A percentile compares a stretch with the other conserved stretches of the same genome.
phyloP scores from a whole-genome alignment of 2,797 vertebrate genomes.

The Periophthalmus magnuspinnatus region DNA sequence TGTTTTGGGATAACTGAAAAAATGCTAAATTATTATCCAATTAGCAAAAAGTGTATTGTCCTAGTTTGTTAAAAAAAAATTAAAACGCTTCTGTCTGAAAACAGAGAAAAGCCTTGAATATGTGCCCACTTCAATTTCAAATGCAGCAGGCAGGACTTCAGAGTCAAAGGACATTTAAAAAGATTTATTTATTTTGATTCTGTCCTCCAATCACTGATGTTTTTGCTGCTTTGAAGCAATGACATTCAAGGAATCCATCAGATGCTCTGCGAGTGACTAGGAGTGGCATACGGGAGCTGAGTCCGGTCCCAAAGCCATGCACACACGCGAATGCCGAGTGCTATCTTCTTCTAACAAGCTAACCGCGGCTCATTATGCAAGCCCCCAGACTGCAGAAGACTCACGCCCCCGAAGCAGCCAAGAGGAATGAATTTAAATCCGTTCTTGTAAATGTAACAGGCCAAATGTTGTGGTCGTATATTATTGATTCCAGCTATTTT shows the following conservation, averaged over 20 bases:
- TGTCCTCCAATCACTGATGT: neutral
- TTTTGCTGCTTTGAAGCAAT: neutral
- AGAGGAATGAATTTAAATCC: slow-evolving; percentile 1
- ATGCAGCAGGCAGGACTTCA: neutral
- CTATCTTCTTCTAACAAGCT: slow-evolving; percentile 39
- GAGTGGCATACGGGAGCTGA: neutral
- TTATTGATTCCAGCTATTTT: too few relatives aligned
- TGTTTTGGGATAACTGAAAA: neutral
- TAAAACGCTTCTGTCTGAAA: neutral
- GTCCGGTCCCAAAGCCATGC: neutral
- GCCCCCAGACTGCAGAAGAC: neutral
- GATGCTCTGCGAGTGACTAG: slow-evolving; percentile 1
- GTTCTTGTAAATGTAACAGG: neutral
- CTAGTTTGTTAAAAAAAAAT: neutral
- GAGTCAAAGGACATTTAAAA: neutral
- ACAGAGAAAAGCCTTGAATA: neutral
- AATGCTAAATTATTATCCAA: neutral
- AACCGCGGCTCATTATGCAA: slow-evolving; percentile 38
- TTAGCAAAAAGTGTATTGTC: neutral
- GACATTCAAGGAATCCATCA: neutral
- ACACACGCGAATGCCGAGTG: slow-evolving; percentile 30
- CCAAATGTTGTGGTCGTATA: neutral
- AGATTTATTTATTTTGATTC: neutral
- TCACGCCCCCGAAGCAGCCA: slow-evolving; percentile 12
- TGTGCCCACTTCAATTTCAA: neutral